Evolutionary conservation across 2,797 vertebrate genomes (phyloP).

Genomic region (Eidolon dupreanum): DNA sequence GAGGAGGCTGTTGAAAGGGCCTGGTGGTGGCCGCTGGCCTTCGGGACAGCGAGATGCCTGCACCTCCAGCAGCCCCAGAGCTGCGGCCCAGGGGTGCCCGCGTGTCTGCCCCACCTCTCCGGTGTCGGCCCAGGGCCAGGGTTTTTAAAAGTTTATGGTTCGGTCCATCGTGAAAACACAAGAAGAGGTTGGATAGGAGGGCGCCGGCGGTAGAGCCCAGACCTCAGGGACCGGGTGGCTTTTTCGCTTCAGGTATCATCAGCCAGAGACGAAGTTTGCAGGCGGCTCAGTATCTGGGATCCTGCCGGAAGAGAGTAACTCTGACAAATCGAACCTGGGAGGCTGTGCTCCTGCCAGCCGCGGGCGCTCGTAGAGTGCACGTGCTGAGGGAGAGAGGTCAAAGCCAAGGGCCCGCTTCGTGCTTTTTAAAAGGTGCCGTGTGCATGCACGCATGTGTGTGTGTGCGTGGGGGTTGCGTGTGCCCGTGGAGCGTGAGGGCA

Average conservation of each 20-base stretch:
- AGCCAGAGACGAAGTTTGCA: not conserved
- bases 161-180: not conserved
- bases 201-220: not conserved
- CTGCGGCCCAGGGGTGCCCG: fast-evolving
- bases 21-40: not conserved
- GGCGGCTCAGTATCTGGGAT: not conserved
- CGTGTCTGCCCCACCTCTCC: fast-evolving
- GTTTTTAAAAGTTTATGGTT: fast-evolving
- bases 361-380: not conserved
- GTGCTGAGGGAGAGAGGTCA: not conserved
- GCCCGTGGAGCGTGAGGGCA: not conserved
- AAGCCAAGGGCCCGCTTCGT: not conserved
- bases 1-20: not conserved
- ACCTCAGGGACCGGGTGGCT: fast-evolving
- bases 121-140: fast-evolving
- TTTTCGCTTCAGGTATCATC: not conserved
- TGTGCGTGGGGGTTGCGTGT: not conserved
- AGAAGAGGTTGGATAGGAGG: not conserved
- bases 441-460: not conserved
- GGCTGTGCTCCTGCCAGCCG: not conserved
- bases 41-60: not conserved
- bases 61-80: not conserved
- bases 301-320: not conserved
- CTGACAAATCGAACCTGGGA: not conserved
- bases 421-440: not conserved